Conservation (phyloP, 2,888 invertebrate genomes). For the Ecdyonurus torrentis region DNA sequence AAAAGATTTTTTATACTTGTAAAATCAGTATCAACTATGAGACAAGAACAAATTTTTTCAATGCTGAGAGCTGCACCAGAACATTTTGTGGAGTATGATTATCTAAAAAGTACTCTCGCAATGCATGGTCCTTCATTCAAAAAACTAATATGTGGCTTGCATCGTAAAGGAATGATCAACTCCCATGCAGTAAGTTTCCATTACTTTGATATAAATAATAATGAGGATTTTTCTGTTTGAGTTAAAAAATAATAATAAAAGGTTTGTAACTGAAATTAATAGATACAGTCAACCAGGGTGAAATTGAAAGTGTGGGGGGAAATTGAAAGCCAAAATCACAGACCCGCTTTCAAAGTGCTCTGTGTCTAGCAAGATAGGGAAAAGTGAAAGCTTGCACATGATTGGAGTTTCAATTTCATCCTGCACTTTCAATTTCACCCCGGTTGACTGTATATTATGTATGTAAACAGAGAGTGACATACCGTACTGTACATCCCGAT, state of each 20-base stretch:
- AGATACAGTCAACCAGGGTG: too few species aligned
- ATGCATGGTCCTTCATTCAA: slow-evolving; percentile 25
- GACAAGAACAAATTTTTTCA: slow-evolving; percentile 36
- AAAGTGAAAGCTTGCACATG: too few species aligned
- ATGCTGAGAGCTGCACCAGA: slow-evolving; percentile 35
- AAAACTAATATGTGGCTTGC: slow-evolving; percentile 34
- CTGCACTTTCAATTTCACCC: not conserved
- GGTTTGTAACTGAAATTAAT: not conserved
- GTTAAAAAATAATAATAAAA: not conserved
- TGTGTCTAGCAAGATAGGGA: too few species aligned
- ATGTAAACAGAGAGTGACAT: slow-evolving; percentile 28
- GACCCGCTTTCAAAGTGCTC: too few species aligned
- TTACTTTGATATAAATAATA: too few species aligned
- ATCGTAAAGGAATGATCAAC: slow-evolving; percentile 34
- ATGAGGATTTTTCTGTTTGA: too few species aligned
- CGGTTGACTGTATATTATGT: not conserved
- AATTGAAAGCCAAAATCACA: not conserved
- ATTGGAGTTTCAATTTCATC: not conserved
- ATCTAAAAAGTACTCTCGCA: slow-evolving; percentile 31
- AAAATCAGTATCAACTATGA: slow-evolving; percentile 32
- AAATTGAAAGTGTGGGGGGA: too few species aligned
- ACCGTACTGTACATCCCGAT: slow-evolving; percentile 38
- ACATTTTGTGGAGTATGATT: slow-evolving; percentile 31
- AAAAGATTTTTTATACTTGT: slow-evolving; percentile 41
- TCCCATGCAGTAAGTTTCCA: slow-evolving; percentile 31